Conservation (phyloP, 2,888 invertebrate species). For the Callosobruchus maculatus region DNA sequence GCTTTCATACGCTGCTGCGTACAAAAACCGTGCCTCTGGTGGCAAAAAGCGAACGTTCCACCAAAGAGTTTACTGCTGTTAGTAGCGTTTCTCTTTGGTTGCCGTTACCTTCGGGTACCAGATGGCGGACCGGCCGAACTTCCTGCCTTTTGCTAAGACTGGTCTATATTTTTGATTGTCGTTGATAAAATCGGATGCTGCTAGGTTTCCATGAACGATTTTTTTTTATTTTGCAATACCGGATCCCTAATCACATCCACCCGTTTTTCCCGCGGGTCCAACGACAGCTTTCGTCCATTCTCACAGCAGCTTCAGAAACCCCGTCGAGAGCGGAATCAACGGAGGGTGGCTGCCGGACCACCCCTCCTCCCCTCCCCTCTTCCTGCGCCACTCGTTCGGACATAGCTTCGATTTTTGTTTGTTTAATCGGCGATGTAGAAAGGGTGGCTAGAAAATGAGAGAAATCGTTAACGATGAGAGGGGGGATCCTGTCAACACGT, state of each 20-base stretch:
- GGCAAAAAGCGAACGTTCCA: too few relatives aligned
- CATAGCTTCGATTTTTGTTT: not conserved
- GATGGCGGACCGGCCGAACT: too few relatives aligned
- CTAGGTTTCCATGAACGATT: too few relatives aligned
- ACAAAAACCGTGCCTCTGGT: too few relatives aligned
- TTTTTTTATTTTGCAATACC: slow-evolving; percentile 1
- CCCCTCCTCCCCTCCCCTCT: not conserved
- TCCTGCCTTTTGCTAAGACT: too few relatives aligned
- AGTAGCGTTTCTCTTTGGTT: too few relatives aligned
- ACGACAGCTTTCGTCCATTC: not conserved
- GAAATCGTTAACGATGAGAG: slow-evolving; percentile 44
- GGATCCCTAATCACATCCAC: slow-evolving; percentile 12
- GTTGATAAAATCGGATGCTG: too few relatives aligned
- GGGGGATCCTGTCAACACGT: slow-evolving; percentile 24
- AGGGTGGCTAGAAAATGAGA: slow-evolving; percentile 6
- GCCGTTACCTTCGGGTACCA: too few relatives aligned
- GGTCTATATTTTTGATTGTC: too few relatives aligned
- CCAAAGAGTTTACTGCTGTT: too few relatives aligned
- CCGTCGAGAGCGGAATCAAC: not conserved
- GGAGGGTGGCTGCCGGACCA: not conserved
- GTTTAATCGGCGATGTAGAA: not conserved
- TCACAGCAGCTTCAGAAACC: not conserved
- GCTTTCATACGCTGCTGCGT: too few relatives aligned
- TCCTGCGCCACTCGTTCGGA: not conserved
- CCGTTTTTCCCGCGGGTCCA: not conserved